Evolutionary conservation across 2,888 invertebrate species (phyloP).

Genomic region (Phyllotreta striolata): DNA sequence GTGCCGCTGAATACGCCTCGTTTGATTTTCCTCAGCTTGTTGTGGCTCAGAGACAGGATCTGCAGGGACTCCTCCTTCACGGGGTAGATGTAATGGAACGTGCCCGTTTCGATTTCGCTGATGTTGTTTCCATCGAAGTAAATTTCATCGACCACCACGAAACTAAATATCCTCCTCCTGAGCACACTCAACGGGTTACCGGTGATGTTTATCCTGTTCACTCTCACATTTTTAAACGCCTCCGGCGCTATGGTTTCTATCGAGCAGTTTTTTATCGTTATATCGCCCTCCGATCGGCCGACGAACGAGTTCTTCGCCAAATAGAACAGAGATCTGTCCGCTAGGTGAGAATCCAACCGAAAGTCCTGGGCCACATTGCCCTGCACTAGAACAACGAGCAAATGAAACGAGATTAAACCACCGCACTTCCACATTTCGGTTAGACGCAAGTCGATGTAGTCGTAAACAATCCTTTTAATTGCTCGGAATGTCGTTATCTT

Average conservation of each 20-base stretch:
- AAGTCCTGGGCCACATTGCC: constrained; percentile 12
- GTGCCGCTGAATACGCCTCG: constrained; percentile 27
- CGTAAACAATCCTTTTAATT: too few species aligned
- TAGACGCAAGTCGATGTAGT: too few species aligned
- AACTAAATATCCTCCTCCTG: constrained; percentile 15
- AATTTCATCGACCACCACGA: constrained; percentile 18
- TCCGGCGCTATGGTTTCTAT: constrained; percentile 15
- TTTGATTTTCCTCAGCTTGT: constrained; percentile 9
- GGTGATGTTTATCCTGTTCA: constrained; percentile 8
- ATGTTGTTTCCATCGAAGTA: constrained; percentile 22
- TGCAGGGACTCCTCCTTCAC: constrained; percentile 17
- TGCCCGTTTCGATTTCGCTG: constrained; percentile 21
- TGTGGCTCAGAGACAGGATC: constrained; percentile 19
- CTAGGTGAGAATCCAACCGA: not conserved
- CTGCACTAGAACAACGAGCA: too few species aligned
- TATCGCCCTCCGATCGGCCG: not conserved
- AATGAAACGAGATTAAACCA: too few species aligned
- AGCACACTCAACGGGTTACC: constrained; percentile 10
- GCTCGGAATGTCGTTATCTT: too few species aligned
- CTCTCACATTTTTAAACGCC: constrained; percentile 22
- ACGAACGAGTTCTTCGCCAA: constrained; percentile 11
- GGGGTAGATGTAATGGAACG: constrained; percentile 21
- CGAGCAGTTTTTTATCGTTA: constrained; percentile 17
- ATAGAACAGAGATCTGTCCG: not conserved
- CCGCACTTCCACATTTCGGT: too few species aligned